These are phyloP conservation scores for Plotosus lineatus DNA, from an alignment of 2,113 vertebrate genomes.

Conservation along the genomic window DNA sequence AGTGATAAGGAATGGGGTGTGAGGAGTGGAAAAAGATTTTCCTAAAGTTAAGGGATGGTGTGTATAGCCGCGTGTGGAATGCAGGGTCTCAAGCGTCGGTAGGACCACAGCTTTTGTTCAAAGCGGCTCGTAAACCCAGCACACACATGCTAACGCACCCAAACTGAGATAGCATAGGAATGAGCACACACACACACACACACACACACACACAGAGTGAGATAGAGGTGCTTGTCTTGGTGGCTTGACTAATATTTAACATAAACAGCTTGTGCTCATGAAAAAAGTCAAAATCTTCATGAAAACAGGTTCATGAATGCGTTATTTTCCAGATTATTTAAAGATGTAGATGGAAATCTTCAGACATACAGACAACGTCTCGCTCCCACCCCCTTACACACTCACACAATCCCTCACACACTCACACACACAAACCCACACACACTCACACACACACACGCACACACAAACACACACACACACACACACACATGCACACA, in stretches of 20 bases:
- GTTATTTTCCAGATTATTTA: slow-evolving; percentile 3
- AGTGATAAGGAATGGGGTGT: background rate
- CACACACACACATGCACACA: background rate
- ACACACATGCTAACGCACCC: slow-evolving; percentile 22
- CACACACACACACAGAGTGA: slow-evolving; percentile 20
- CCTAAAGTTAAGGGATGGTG: background rate
- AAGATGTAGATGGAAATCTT: slow-evolving; percentile 7
- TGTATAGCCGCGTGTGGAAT: background rate
- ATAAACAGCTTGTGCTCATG: slow-evolving; percentile 3
- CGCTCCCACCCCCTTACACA: slow-evolving; percentile 22
- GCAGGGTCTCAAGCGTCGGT: background rate
- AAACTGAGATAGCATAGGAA: too few relatives aligned
- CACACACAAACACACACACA: slow-evolving; percentile 30
- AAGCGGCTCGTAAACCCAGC: slow-evolving; percentile 45
- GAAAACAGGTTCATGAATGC: background rate
- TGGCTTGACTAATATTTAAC: slow-evolving; percentile 6
- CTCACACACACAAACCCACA: slow-evolving; percentile 30
- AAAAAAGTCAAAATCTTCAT: background rate
- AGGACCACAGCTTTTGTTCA: slow-evolving; percentile 50
- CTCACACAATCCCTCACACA: slow-evolving; percentile 31
- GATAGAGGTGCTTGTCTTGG: background rate
- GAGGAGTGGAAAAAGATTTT: background rate
- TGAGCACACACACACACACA: background rate
- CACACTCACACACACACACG: slow-evolving; percentile 32
- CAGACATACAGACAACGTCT: background rate